These are phyloP conservation scores for Chelmon rostratus DNA, from an alignment of 2,797 vertebrate species.

Conservation along the genomic window DNA sequence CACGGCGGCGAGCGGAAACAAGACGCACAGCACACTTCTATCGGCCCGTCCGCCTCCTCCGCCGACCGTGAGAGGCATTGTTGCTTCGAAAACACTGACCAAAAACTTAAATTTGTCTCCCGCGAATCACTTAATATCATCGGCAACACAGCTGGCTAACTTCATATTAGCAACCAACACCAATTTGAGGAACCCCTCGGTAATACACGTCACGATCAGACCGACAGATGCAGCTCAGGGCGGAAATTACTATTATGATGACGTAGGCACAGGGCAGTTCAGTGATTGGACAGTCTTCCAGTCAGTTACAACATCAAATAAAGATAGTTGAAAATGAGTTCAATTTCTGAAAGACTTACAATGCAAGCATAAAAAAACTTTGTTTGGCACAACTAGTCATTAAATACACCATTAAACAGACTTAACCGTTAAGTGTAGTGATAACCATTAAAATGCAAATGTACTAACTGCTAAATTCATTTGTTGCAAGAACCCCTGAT, in stretches of 20 bases:
- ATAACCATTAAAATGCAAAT: neutral
- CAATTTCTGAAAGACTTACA: constrained; percentile 11
- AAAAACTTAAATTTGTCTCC: neutral
- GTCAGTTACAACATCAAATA: constrained; percentile 15
- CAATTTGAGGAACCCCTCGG: constrained; percentile 5
- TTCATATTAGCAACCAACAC: constrained; percentile 57
- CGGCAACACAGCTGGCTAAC: constrained; percentile 20
- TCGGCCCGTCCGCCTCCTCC: constrained; percentile 60
- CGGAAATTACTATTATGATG: constrained; percentile 19
- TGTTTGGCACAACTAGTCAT: neutral
- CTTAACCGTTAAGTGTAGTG: neutral
- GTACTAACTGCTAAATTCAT: neutral
- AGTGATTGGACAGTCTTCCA: constrained; percentile 54
- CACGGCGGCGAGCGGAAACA: constrained; percentile 65
- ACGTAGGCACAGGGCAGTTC: neutral
- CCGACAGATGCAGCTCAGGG: constrained; percentile 6
- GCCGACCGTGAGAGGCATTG: constrained; percentile 73
- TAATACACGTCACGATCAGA: constrained; percentile 58
- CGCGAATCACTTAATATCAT: constrained; percentile 50
- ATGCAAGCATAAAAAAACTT: neutral
- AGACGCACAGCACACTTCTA: constrained; percentile 47
- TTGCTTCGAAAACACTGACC: constrained; percentile 23
- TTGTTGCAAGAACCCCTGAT: too few species aligned
- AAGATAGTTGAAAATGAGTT: constrained; percentile 4
- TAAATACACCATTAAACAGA: neutral